phyloP scores from a whole-genome alignment of 2,113 vertebrate species.

The Egretta garzetta region DNA sequence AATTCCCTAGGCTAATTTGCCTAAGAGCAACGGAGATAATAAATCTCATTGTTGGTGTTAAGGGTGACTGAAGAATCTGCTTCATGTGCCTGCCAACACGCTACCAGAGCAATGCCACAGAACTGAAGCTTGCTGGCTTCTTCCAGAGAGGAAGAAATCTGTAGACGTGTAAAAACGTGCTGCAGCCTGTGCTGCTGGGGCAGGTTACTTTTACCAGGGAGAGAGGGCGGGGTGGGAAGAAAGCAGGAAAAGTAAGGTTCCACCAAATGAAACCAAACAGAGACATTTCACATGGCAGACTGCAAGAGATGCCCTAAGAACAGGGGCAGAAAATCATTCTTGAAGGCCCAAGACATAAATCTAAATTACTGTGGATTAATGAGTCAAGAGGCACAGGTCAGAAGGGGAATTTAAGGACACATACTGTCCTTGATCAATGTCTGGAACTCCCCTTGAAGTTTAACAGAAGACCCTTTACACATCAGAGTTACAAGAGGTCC shows the following conservation, averaged over 20 bases:
- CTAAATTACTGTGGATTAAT: neutral
- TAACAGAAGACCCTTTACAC: neutral
- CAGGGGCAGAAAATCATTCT: neutral
- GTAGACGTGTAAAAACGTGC: neutral
- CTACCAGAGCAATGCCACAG: constrained; percentile 24
- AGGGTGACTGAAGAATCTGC: constrained; percentile 34
- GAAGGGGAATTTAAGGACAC: neutral
- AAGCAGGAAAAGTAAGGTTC: neutral
- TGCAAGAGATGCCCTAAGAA: neutral
- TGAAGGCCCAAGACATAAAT: neutral
- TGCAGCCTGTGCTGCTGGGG: neutral
- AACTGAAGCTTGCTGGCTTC: neutral
- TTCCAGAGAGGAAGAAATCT: neutral
- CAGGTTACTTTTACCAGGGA: neutral
- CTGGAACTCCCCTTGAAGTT: neutral
- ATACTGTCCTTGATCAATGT: neutral
- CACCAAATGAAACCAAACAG: neutral
- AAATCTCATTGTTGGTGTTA: constrained; percentile 54
- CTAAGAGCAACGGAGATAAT: constrained; percentile 60
- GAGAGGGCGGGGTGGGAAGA: neutral
- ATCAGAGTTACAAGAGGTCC: neutral
- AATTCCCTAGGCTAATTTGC: constrained; percentile 59
- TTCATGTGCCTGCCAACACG: neutral
- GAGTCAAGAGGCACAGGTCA: neutral
- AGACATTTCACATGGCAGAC: neutral